These are phyloP conservation scores for Alcedo atthis DNA, from an alignment of 2,797 vertebrate species.

Conservation along the genomic window DNA sequence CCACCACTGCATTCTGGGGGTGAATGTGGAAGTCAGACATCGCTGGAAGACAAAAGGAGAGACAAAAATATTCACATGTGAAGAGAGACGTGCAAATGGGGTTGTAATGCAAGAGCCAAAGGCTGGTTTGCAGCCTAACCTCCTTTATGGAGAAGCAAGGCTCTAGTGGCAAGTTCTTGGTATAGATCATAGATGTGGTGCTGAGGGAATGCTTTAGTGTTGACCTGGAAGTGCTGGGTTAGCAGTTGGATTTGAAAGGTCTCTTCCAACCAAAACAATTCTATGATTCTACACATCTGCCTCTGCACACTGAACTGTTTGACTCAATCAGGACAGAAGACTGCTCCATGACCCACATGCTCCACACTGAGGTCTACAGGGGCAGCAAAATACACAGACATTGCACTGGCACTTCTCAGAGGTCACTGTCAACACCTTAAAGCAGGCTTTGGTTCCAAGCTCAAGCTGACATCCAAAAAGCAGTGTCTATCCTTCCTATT, in stretches of 20 bases:
- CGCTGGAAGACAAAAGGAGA: constrained; percentile 75
- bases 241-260: not conserved
- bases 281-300: not conserved
- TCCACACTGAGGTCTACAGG: rapidly evolving
- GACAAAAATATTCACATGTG: not conserved
- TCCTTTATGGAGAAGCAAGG: not conserved
- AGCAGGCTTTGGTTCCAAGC: not conserved
- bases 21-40: constrained; percentile 98
- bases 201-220: not conserved
- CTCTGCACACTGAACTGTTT: not conserved
- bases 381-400: rapidly evolving
- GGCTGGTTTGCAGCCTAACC: not conserved
- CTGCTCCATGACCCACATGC: not conserved
- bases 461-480: not conserved
- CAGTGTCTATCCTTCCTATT: not conserved
- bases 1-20: constrained; percentile 88
- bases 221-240: not conserved
- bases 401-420: not conserved
- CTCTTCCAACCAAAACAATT: not conserved
- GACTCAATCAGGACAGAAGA: not conserved
- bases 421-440: not conserved
- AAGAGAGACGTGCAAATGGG: not conserved
- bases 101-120: not conserved
- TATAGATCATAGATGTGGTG: not conserved
- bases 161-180: not conserved